Evolutionary conservation across 2,113 vertebrate species (phyloP).

Genomic region (Clinocottus analis): DNA sequence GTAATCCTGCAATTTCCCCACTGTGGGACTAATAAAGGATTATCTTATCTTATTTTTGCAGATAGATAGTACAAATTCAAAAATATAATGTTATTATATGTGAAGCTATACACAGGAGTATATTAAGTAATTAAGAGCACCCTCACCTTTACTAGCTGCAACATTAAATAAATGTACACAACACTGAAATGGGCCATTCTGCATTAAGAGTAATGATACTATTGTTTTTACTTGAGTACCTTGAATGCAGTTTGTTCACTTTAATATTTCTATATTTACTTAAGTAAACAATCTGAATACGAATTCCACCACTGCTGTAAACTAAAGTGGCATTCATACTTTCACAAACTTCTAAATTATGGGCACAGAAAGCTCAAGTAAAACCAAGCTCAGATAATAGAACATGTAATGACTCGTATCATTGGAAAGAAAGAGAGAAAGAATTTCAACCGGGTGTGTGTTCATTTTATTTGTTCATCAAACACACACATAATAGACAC

Average conservation of each 20-base stretch:
- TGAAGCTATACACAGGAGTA: not conserved
- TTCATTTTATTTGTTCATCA: constrained; percentile 57
- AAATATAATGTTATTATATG: not conserved
- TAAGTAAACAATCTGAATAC: not conserved
- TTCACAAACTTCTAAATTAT: not conserved
- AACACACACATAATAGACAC: constrained; percentile 40
- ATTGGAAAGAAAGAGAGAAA: not conserved
- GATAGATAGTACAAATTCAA: not conserved
- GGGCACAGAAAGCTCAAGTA: not conserved
- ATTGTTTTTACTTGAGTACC: not conserved
- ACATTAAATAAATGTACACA: not conserved
- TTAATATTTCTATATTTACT: not conserved
- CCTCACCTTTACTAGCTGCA: not conserved
- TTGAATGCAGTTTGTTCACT: not conserved
- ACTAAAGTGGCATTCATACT: not conserved
- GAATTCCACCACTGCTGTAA: not conserved
- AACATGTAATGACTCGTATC: not conserved
- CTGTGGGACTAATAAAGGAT: no score
- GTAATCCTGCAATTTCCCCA: no score
- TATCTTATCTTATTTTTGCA: no score
- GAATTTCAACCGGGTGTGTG: not conserved
- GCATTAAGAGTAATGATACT: no score
- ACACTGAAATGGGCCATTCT: not conserved
- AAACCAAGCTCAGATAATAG: not conserved
- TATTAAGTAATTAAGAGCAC: not conserved